phyloP scores from a whole-genome alignment of 2,113 vertebrate genomes.

The Sciurus niger region DNA sequence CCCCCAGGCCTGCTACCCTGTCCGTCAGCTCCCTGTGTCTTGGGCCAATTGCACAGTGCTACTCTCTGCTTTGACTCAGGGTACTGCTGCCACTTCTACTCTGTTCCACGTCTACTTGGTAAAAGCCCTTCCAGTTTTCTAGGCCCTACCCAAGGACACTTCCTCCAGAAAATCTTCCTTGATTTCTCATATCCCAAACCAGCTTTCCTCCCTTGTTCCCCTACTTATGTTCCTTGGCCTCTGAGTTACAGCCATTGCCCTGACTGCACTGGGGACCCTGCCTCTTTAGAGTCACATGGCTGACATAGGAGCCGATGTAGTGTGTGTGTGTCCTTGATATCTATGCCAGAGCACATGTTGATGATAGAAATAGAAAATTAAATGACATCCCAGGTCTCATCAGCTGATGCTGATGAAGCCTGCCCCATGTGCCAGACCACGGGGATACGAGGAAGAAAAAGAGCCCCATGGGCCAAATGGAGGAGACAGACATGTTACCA shows the following conservation, averaged over 20 bases:
- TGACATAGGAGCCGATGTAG: not conserved
- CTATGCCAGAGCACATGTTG: not conserved
- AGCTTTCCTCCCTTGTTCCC: not conserved
- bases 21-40: not conserved
- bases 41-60: not conserved
- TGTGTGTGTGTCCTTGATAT: fast-evolving
- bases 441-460: not conserved
- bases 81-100: not conserved
- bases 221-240: not conserved
- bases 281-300: not conserved
- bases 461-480: not conserved
- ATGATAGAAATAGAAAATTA: not conserved
- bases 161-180: conserved; percentile 50
- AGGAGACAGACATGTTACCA: not conserved
- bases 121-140: not conserved
- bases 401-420: not conserved
- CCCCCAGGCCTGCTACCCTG: fast-evolving
- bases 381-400: not conserved
- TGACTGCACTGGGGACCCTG: not conserved
- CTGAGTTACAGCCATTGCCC: not conserved
- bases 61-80: not conserved
- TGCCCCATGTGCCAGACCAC: not conserved
- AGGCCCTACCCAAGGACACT: not conserved
- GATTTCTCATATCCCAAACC: not conserved
- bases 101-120: not conserved